phyloP scores from a whole-genome alignment of 2,113 vertebrate genomes.

The Mystacornis crossleyi region DNA sequence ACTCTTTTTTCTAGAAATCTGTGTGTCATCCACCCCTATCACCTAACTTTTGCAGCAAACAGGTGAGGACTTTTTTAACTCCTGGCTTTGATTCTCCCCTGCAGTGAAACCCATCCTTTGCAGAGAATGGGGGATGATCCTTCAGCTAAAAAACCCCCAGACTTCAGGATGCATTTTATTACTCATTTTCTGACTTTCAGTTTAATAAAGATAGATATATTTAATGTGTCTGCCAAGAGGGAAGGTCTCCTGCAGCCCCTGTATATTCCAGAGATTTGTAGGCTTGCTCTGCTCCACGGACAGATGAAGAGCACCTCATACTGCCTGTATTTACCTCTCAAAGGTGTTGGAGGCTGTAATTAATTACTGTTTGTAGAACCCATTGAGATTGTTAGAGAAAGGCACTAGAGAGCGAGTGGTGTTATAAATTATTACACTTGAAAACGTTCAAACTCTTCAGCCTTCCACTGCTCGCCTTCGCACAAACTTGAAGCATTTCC shows the following conservation, averaged over 20 bases:
- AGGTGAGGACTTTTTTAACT: background rate
- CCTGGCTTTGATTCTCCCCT: background rate
- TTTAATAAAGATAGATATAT: background rate
- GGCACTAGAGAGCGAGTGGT: conserved; percentile 12
- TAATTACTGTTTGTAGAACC: conserved; percentile 51
- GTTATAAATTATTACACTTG: conserved; percentile 56
- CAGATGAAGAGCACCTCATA: background rate
- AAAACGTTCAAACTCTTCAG: conserved; percentile 58
- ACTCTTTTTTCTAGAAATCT: background rate
- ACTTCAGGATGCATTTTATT: background rate
- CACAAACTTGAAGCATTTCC: conserved; percentile 41
- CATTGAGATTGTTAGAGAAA: conserved; percentile 34
- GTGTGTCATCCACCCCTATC: rapidly evolving
- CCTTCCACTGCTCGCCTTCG: background rate
- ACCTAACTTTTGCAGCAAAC: background rate
- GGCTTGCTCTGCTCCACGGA: rapidly evolving
- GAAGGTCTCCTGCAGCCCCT: background rate
- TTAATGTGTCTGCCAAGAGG: background rate
- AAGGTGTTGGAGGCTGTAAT: conserved; percentile 23
- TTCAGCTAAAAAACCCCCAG: rapidly evolving
- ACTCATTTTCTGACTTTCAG: background rate
- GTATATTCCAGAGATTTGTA: background rate
- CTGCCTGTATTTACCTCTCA: background rate
- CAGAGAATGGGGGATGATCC: background rate
- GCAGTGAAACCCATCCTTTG: background rate